Evolutionary conservation across 2,797 vertebrate genomes (phyloP), one percentile per base, ranked within the genome.

Genomic region (Dendrocincla tyrannina): DNA sequence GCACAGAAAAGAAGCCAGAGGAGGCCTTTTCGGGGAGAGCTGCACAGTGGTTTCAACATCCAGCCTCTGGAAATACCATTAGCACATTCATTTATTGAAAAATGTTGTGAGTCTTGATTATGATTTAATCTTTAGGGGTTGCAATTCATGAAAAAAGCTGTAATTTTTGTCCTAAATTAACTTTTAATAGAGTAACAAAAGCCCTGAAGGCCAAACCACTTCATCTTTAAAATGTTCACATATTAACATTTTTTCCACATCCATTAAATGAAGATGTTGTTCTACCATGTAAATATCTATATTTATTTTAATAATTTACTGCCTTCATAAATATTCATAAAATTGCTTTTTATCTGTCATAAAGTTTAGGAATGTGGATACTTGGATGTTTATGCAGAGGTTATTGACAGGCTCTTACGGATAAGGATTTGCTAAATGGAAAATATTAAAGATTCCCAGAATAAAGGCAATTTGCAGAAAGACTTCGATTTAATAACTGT

Each of bases 261-360:
- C 60, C 30, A 88, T 83, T 91, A 88, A 96, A 91, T 89, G 89
- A 96, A 90, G 93, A 92, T 92, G 84, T 91, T 96, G 76, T 95
- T 94, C 83, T 96, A 95, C 78, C 95, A 78, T 84, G 60, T 95
- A 96, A 97, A 95, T 95, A 96, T 95, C 93, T 97, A 47, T 66
- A 85, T 93, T 84, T 94, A 85, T 94, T 59, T 97, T 92, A 94
- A 96, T 96, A 92, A 97, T 95, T 94, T 96, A 95, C 77, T 67
- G 14, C 44, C 39, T 32, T 94, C 47, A 95, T 96, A 96, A 97
- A 97, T 96, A 95, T 96, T 96, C 76, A 96, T 95, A 77, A 66
- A 87, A 84, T 85, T 89, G 32, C 50, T 92, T 94, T 97, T 93
- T 94, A 95, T 94, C 62, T 90, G 80, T 95, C 92, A 91, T 70